Base-by-base conservation (phyloP, 2,113 vertebrate species). In the Brevimyrus niger region DNA sequence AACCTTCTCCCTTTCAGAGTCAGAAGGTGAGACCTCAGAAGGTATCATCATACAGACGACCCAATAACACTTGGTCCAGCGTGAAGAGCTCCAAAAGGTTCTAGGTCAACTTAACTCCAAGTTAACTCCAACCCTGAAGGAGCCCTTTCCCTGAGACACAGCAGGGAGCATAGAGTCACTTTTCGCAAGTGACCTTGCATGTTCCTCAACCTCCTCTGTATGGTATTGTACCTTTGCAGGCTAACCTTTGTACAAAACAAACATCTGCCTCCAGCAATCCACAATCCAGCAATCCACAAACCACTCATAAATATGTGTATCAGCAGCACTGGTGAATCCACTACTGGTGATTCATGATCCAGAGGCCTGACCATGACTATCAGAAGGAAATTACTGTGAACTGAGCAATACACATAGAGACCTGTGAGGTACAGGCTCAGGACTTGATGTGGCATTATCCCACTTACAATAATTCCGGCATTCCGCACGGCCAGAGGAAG, bases 401-500 rank as follows among this genome's bases (percentile, higher is more conserved):
- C 8, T 83, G 42, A 83, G 80, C 31, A 47, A 19, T 15, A 47
- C 8, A 47, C 1, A 31, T 44, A 23, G 17, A 83, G 80, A 47
- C 21, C 42, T 46, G 38, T 23, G 17, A 83, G 80, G 17, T 38
- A 47, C 21, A 83, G 19, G 80, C 42, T 83, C 44, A 11, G 38
- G 21, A 46, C 7, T 1, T 35, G 42, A 44, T 4, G 27, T 8
- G 73, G 7, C 73, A 80, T 80, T n/a, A 27, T 3, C n/a, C 88
- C n/a, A 92, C 96, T 95, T 95, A 97, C 97, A 94, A 97, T 92
- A 91, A 97, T 94, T 69, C 97, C 97, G 88, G 97, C 96, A 1
- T 97, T 97, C 94, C 95, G 97, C 89, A 98, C 95, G 85, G 97
- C 97, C 91, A 98, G 93, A 0, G 97, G 97, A 90, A 98, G 96